Conservation (phyloP, 2,888 invertebrate species). For the Coenonympha glycerion region DNA sequence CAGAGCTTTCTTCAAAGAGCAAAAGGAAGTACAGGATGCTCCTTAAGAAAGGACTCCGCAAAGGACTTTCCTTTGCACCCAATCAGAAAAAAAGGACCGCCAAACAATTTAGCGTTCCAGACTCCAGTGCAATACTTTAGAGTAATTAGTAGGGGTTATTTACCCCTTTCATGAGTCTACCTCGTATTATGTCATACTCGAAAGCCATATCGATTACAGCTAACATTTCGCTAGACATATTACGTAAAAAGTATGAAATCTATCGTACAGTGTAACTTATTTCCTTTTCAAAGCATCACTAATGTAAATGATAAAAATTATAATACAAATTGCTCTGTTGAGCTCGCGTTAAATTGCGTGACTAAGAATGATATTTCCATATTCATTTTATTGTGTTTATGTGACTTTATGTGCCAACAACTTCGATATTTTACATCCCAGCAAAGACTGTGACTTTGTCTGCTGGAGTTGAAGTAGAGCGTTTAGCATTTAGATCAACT, state of each 20-base stretch:
- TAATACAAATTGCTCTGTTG: conserved; percentile 60
- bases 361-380: conserved; percentile 54
- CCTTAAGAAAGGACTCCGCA: no score
- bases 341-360: conserved; percentile 59
- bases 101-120: no score
- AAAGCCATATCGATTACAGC: not conserved
- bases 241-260: not conserved
- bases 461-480: not conserved
- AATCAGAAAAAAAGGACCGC: no score
- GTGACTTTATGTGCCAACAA: conserved; percentile 19
- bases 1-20: no score
- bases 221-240: not conserved
- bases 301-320: conserved; percentile 41
- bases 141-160: no score
- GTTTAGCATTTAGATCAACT: not conserved
- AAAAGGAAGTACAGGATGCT: no score
- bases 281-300: conserved; percentile 19
- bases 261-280: conserved; percentile 12
- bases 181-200: not conserved
- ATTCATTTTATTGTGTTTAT: conserved; percentile 53
- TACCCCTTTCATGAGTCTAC: no score
- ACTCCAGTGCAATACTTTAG: no score
- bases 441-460: not conserved
- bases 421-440: conserved; percentile 7
- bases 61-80: no score